Conservation (phyloP, 2,797 vertebrate genomes). For the Ambastaia sidthimunki region DNA sequence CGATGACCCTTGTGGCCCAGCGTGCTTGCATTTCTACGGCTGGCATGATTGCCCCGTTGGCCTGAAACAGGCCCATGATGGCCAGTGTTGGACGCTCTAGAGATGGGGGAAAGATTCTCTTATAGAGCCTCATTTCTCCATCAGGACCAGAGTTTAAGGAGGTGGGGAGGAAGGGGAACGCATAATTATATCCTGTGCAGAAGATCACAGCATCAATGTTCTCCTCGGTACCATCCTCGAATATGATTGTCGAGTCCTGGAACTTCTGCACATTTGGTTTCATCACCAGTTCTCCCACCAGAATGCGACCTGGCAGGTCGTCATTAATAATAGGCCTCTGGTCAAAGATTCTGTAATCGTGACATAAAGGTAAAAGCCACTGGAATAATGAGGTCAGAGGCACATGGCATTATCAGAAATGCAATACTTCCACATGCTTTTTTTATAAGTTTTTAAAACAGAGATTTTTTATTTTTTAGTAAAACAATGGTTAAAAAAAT, state of each 20-base stretch:
- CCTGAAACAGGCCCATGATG: constrained; percentile 73
- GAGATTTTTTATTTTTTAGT: too few species aligned
- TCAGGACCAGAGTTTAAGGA: constrained; percentile 58
- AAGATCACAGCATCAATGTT: constrained; percentile 78
- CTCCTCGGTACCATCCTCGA: constrained; percentile 77
- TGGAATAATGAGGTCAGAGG: too few species aligned
- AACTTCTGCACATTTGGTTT: constrained; percentile 76
- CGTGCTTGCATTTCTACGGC: constrained; percentile 79
- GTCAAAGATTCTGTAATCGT: constrained; percentile 68
- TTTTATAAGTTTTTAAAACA: too few species aligned
- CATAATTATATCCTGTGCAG: constrained; percentile 77
- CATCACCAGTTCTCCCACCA: constrained; percentile 73
- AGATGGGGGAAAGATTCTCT: constrained; percentile 74
- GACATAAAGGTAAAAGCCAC: neutral
- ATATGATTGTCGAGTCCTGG: constrained; percentile 69
- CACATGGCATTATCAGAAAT: too few species aligned
- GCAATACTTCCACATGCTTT: too few species aligned
- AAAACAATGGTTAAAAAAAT: too few species aligned
- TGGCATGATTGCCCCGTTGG: constrained; percentile 74
- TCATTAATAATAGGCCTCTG: constrained; percentile 71
- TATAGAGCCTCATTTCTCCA: constrained; percentile 74
- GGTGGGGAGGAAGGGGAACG: constrained; percentile 75
- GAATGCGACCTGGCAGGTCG: constrained; percentile 77
- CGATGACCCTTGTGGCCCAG: constrained; percentile 77
- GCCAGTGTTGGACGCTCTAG: constrained; percentile 77